Evolutionary conservation across 2,113 vertebrate genomes (phyloP).

Genomic region (Solea solea): DNA sequence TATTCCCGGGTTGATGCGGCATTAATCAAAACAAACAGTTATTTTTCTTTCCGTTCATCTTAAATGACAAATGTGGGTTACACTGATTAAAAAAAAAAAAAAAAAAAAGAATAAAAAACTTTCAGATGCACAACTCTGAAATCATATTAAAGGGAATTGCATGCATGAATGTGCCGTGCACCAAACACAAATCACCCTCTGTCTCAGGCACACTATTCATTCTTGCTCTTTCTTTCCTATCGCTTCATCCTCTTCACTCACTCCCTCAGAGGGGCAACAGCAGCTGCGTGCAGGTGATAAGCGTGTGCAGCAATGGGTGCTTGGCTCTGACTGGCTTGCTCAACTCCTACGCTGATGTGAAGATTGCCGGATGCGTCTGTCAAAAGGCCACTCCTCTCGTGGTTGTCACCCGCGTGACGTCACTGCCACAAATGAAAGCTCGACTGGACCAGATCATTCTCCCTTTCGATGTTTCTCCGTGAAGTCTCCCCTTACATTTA

Average conservation of each 20-base stretch:
- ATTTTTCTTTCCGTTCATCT: constrained; percentile 29
- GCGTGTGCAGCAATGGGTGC: constrained; percentile 58
- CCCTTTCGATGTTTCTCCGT: constrained; percentile 6
- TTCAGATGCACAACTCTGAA: constrained; percentile 28
- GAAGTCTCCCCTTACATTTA: constrained; percentile 11
- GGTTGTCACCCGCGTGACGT: constrained; percentile 65
- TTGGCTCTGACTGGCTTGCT: constrained; percentile 73
- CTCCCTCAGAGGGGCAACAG: constrained; percentile 66
- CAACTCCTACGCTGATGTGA: constrained; percentile 71
- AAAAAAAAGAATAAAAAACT: neutral
- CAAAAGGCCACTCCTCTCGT: constrained; percentile 70
- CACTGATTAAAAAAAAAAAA: constrained; percentile 10
- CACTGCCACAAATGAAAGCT: constrained; percentile 48
- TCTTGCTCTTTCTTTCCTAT: constrained; percentile 53
- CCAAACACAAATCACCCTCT: constrained; percentile 62
- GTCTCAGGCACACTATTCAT: constrained; percentile 45
- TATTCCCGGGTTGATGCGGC: constrained; percentile 50
- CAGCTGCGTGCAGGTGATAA: constrained; percentile 83
- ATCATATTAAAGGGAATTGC: constrained; percentile 42
- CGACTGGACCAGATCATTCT: constrained; percentile 4
- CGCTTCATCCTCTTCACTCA: constrained; percentile 35
- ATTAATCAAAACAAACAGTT: constrained; percentile 44
- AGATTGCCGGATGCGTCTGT: constrained; percentile 75
- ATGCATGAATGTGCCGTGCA: constrained; percentile 22
- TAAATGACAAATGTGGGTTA: constrained; percentile 50